phyloP scores from a whole-genome alignment of 1,140 invertebrate genomes.

The Neoseiulus cucumeris region DNA sequence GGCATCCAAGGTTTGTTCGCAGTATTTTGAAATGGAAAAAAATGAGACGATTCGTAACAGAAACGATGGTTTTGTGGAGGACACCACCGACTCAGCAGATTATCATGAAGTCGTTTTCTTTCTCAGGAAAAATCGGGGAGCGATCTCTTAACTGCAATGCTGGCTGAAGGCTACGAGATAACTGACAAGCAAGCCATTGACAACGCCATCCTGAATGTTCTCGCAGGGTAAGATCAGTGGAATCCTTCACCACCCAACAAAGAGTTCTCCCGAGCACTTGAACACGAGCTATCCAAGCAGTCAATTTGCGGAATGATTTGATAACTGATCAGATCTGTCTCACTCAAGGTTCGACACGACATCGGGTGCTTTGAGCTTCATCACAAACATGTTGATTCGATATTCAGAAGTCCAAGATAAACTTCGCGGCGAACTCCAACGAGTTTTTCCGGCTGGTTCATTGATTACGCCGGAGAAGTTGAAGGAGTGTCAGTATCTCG shows the following conservation, averaged over 20 bases:
- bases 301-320: too few relatives aligned
- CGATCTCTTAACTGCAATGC: neutral
- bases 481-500: neutral
- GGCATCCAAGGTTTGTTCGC: neutral
- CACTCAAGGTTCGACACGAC: neutral
- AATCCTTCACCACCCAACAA: too few relatives aligned
- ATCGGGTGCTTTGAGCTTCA: neutral
- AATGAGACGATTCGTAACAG: too few relatives aligned
- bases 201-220: neutral
- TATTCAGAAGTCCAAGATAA: neutral
- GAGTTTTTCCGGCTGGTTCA: neutral
- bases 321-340: too few relatives aligned
- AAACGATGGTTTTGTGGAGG: too few relatives aligned
- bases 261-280: too few relatives aligned
- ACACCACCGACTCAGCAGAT: too few relatives aligned
- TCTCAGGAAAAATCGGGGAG: too few relatives aligned
- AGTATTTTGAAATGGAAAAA: neutral
- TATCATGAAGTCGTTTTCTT: too few relatives aligned
- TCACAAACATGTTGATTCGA: neutral
- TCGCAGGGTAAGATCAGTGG: neutral
- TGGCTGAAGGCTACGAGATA: neutral
- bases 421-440: neutral
- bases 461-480: neutral
- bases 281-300: too few relatives aligned
- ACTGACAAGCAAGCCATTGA: neutral